Evolutionary conservation across 2,113 vertebrate species (phyloP).

Genomic region (Platichthys stellatus): DNA sequence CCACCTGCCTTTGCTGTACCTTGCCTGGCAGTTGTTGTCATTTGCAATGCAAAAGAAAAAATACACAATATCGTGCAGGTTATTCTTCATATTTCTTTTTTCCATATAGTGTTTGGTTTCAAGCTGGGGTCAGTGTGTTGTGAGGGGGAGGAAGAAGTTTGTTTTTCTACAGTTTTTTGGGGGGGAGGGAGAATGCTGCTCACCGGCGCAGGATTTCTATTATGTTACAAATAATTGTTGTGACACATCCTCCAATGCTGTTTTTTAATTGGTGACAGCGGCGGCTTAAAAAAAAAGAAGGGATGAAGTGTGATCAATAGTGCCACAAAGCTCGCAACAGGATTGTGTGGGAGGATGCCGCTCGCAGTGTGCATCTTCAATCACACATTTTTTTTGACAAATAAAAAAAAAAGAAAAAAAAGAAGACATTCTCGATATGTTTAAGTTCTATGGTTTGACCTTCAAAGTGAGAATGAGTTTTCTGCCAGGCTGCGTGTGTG

Average conservation of each 20-base stretch:
- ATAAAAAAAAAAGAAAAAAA: background rate
- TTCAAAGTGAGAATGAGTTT: slow-evolving; percentile 36
- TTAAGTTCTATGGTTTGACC: slow-evolving; percentile 31
- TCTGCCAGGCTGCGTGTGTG: slow-evolving; percentile 8
- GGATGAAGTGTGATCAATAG: slow-evolving; percentile 37
- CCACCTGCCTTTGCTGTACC: slow-evolving; percentile 22
- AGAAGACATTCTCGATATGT: slow-evolving; percentile 1
- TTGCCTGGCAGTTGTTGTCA: slow-evolving; percentile 3
- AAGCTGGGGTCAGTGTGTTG: slow-evolving; percentile 36
- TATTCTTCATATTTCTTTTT: slow-evolving; percentile 3
- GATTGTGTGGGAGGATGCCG: slow-evolving; percentile 50
- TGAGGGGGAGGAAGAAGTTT: slow-evolving; percentile 56
- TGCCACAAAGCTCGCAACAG: slow-evolving; percentile 33
- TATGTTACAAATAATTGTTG: slow-evolving; percentile 55
- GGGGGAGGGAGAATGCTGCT: background rate
- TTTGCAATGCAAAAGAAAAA: slow-evolving; percentile 12
- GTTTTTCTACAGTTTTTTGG: slow-evolving; percentile 24
- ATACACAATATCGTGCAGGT: background rate
- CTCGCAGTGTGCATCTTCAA: slow-evolving; percentile 17
- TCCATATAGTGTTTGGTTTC: slow-evolving; percentile 22
- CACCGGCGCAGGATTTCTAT: slow-evolving; percentile 37
- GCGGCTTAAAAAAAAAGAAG: slow-evolving; percentile 26
- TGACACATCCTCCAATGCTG: slow-evolving; percentile 54
- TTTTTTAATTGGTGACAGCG: slow-evolving; percentile 61
- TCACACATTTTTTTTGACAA: slow-evolving; percentile 52